Conservation (phyloP, 1,140 invertebrate genomes). For the Ips typographus region DNA sequence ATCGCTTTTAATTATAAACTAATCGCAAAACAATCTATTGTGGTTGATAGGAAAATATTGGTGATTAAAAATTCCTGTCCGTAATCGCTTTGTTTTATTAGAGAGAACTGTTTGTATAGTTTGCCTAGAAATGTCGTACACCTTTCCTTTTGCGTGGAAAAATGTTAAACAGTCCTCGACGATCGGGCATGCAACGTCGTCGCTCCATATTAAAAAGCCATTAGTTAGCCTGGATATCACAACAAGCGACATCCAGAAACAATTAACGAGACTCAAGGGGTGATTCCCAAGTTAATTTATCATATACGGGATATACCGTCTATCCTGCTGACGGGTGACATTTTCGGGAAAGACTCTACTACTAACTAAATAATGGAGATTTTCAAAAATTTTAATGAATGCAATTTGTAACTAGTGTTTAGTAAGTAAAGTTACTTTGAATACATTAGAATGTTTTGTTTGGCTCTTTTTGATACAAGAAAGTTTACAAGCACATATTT, state of each 20-base stretch:
- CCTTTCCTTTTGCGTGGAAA: too few species aligned
- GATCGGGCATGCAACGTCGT: too few species aligned
- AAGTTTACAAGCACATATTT: too few species aligned
- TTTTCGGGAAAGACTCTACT: conserved; percentile 4
- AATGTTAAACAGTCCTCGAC: too few species aligned
- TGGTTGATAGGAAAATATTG: neutral
- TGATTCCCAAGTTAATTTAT: conserved; percentile 16
- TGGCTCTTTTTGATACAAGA: too few species aligned
- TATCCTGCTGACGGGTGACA: conserved; percentile 18
- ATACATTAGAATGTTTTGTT: too few species aligned
- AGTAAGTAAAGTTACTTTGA: too few species aligned
- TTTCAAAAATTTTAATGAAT: neutral
- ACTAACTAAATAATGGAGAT: neutral
- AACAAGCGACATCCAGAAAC: conserved; percentile 23
- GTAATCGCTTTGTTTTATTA: too few species aligned
- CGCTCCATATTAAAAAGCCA: conserved; percentile 21
- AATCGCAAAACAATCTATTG: neutral
- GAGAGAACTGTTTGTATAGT: too few species aligned
- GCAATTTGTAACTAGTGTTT: too few species aligned
- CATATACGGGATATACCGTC: conserved; percentile 18
- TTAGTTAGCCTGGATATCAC: conserved; percentile 16
- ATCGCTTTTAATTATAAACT: conserved; percentile 3
- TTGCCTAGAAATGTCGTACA: too few species aligned
- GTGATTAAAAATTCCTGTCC: too few species aligned
- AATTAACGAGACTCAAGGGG: conserved; percentile 23